phyloP scores from a whole-genome alignment of 2,113 vertebrate species.

The Marmota monax region DNA sequence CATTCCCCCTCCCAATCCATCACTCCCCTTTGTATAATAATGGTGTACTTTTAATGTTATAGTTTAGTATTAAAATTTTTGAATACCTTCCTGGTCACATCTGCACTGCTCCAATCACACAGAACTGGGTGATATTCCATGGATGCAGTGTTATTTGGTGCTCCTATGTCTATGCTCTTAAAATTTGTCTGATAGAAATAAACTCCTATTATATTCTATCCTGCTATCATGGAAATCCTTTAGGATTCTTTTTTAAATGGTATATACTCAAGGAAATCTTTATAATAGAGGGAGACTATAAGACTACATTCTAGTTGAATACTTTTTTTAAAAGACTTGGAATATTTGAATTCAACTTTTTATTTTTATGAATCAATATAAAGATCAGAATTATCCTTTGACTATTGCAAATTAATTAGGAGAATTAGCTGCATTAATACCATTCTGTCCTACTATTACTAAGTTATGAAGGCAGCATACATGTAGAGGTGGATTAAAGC shows the following conservation, averaged over 20 bases:
- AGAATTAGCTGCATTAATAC: constrained; percentile 21
- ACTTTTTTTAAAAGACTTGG: neutral
- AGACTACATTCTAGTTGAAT: neutral
- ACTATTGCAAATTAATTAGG: constrained; percentile 14
- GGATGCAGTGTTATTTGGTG: neutral
- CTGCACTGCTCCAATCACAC: rapidly evolving
- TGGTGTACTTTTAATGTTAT: neutral
- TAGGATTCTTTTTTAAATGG: constrained; percentile 18
- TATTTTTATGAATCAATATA: neutral
- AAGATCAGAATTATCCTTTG: neutral
- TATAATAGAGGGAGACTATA: neutral
- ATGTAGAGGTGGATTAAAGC: constrained; percentile 31
- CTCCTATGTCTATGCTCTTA: neutral
- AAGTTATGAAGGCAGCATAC: constrained; percentile 42
- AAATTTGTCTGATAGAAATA: neutral
- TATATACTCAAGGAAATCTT: neutral
- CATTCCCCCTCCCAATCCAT: no score
- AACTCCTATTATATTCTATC: neutral
- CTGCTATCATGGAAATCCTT: neutral
- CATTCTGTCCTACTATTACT: constrained; percentile 42
- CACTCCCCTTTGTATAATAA: no score
- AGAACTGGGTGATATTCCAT: neutral
- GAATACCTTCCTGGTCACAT: neutral
- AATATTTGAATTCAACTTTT: constrained; percentile 37
- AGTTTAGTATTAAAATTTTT: neutral